These are phyloP conservation scores for Cabera pusaria DNA, from an alignment of 2,888 invertebrate species.

Conservation along the genomic window DNA sequence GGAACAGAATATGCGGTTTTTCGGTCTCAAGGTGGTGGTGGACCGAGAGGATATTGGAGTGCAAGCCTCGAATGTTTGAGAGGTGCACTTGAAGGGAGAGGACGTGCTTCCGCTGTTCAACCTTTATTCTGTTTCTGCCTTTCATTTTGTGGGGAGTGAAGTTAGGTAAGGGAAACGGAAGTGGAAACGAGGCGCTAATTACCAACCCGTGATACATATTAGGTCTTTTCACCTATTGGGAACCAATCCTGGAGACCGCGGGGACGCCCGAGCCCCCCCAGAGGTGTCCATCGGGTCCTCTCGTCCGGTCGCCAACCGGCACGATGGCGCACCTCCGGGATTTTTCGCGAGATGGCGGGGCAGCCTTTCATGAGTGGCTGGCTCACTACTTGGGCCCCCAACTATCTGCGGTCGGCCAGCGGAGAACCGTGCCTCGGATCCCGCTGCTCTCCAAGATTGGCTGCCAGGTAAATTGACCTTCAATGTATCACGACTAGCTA, in stretches of 20 bases:
- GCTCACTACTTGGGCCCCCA: no score
- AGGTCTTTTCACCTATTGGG: background rate
- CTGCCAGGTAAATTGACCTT: no score
- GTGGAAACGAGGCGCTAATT: no score
- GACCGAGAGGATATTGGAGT: constrained; percentile 10
- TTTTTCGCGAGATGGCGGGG: no score
- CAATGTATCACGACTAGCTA: no score
- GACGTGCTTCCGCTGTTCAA: background rate
- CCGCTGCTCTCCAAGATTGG: no score
- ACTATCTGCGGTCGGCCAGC: no score
- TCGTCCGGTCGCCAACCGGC: constrained; percentile 1
- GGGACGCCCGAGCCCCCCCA: background rate
- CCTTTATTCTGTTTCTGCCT: background rate
- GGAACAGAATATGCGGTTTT: constrained; percentile 4
- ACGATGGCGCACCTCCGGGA: background rate
- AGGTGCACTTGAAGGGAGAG: constrained; percentile 6
- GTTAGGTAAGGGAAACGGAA: no score
- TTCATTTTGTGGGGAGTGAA: no score
- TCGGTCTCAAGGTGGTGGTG: constrained; percentile 10
- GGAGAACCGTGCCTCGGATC: no score
- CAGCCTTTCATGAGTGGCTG: no score
- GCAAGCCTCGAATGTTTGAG: constrained; percentile 6
- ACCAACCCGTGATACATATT: no score
- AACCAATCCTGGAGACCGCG: background rate
- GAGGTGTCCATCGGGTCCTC: background rate